Evolutionary conservation across 2,888 invertebrate genomes (phyloP).

Genomic region (Linyphia triangularis): DNA sequence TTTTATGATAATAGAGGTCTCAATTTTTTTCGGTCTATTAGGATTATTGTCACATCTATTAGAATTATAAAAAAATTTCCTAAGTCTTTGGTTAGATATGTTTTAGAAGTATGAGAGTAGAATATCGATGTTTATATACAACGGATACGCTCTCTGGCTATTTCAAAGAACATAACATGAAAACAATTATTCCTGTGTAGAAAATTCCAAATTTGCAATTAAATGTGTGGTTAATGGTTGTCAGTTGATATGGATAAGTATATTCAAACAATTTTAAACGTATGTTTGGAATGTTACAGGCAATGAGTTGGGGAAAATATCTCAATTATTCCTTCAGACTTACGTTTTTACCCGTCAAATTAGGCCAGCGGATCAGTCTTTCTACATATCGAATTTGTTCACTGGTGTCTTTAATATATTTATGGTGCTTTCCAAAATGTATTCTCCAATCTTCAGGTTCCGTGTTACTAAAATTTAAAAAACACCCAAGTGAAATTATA

Average conservation of each 20-base stretch:
- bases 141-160: too few species aligned
- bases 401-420: constrained; percentile 20
- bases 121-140: too few species aligned
- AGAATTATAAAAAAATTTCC: too few species aligned
- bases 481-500: too few species aligned
- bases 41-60: too few species aligned
- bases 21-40: too few species aligned
- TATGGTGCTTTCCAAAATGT: constrained; percentile 38
- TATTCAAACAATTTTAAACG: neutral
- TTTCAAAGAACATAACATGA: too few species aligned
- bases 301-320: too few species aligned
- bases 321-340: neutral
- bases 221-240: neutral
- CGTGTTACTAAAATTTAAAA: constrained; percentile 2
- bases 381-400: constrained; percentile 33
- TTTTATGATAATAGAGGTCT: too few species aligned
- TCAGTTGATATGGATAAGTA: neutral
- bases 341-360: constrained; percentile 33
- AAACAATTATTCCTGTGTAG: too few species aligned
- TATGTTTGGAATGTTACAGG: neutral
- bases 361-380: constrained; percentile 34
- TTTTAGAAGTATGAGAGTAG: too few species aligned
- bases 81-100: too few species aligned
- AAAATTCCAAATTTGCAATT: neutral
- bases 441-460: constrained; percentile 34